Conservation (phyloP, 2,797 vertebrate species). For the Rhabdomys pumilio region DNA sequence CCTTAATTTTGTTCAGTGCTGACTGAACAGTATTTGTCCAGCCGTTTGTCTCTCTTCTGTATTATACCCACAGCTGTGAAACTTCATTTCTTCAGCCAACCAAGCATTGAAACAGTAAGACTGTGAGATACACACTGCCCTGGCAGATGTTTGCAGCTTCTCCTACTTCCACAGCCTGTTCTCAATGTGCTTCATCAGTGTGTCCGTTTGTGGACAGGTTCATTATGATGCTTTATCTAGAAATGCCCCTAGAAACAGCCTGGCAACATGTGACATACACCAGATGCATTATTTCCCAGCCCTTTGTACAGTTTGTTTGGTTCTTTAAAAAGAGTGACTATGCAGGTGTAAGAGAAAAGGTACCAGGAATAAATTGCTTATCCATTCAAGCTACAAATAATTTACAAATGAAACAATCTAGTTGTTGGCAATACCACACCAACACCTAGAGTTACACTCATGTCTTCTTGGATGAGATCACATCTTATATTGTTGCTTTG, state of each 20-base stretch:
- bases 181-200: background rate
- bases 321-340: background rate
- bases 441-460: background rate
- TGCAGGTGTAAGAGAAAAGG: background rate
- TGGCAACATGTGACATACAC: no score
- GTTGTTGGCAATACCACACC: background rate
- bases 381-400: background rate
- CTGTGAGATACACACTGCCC: background rate
- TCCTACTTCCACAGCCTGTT: background rate
- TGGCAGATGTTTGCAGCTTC: background rate
- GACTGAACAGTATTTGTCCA: background rate
- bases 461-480: background rate
- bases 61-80: background rate
- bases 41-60: background rate
- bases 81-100: background rate
- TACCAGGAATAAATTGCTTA: background rate
- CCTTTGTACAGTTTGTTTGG: background rate
- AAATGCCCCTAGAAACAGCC: background rate
- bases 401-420: background rate
- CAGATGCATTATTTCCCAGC: background rate
- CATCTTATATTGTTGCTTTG: background rate
- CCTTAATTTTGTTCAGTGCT: conserved; percentile 34
- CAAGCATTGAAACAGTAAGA: background rate
- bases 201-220: background rate
- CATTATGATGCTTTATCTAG: conserved; percentile 4